Evolutionary conservation across 1,140 invertebrate genomes (phyloP).

Genomic region (Eciton burchellii): DNA sequence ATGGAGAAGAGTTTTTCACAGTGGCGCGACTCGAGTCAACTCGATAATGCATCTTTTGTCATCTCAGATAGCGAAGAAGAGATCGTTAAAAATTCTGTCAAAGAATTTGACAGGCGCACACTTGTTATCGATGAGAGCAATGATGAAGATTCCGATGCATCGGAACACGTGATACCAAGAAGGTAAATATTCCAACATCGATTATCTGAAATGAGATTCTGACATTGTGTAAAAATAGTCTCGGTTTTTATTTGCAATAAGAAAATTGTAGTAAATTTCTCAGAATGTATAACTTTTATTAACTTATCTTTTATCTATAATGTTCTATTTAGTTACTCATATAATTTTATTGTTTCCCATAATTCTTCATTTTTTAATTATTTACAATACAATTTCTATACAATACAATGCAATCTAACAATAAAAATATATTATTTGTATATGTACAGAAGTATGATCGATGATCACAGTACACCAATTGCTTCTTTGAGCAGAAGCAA

Average conservation of each 20-base stretch:
- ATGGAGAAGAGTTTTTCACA: conserved; percentile 35
- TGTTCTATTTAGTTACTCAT: too few relatives aligned
- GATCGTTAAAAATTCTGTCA: background rate
- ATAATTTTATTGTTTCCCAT: too few relatives aligned
- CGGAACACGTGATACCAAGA: background rate
- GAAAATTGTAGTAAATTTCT: background rate
- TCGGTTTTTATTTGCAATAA: background rate
- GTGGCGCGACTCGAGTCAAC: background rate
- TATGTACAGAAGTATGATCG: background rate
- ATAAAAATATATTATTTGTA: background rate
- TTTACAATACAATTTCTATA: too few relatives aligned
- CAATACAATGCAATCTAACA: too few relatives aligned
- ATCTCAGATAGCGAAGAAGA: conserved; percentile 64
- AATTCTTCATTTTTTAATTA: too few relatives aligned
- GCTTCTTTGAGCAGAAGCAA: background rate
- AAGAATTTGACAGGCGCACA: background rate
- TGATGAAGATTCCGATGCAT: background rate
- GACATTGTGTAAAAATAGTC: background rate
- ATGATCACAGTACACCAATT: background rate
- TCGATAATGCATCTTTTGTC: background rate
- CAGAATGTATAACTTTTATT: too few relatives aligned
- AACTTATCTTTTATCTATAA: too few relatives aligned
- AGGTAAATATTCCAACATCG: conserved; percentile 1
- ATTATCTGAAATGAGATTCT: background rate
- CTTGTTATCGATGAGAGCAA: conserved; percentile 47